phyloP scores from a whole-genome alignment of 2,113 vertebrate species.

The Megaceryle torquata region DNA sequence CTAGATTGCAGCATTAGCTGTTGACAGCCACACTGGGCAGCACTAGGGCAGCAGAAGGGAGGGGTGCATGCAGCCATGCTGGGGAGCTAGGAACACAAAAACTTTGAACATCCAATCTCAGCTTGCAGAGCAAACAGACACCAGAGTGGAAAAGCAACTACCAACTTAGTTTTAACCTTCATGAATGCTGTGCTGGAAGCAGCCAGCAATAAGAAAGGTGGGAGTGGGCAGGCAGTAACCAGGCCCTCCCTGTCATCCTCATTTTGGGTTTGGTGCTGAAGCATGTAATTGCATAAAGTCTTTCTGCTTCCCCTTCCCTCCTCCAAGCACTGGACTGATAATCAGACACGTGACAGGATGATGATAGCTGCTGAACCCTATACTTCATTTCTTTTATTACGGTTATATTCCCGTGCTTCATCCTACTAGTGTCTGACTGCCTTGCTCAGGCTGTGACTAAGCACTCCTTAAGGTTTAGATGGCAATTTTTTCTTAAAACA shows the following conservation, averaged over 20 bases:
- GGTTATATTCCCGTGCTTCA: not conserved
- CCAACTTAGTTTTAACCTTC: not conserved
- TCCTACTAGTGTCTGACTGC: not conserved
- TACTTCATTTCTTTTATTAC: not conserved
- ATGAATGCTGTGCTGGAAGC: not conserved
- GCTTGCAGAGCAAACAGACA: not conserved
- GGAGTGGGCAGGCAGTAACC: not conserved
- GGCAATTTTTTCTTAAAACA: not conserved
- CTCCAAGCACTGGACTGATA: not conserved
- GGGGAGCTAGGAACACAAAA: not conserved
- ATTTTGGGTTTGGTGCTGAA: not conserved
- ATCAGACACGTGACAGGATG: not conserved
- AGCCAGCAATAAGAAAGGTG: not conserved
- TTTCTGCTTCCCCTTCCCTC: not conserved
- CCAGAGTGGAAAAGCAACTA: not conserved
- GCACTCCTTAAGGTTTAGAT: not conserved
- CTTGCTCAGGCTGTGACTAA: not conserved
- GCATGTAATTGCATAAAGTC: not conserved
- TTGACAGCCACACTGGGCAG: not conserved
- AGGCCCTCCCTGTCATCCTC: not conserved
- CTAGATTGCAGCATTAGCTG: not conserved
- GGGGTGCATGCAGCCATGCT: rapidly evolving
- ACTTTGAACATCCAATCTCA: not conserved
- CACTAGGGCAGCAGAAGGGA: not conserved
- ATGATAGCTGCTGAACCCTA: not conserved